phyloP scores from a whole-genome alignment of 2,797 vertebrate genomes.

The Poeciliopsis turneri region DNA sequence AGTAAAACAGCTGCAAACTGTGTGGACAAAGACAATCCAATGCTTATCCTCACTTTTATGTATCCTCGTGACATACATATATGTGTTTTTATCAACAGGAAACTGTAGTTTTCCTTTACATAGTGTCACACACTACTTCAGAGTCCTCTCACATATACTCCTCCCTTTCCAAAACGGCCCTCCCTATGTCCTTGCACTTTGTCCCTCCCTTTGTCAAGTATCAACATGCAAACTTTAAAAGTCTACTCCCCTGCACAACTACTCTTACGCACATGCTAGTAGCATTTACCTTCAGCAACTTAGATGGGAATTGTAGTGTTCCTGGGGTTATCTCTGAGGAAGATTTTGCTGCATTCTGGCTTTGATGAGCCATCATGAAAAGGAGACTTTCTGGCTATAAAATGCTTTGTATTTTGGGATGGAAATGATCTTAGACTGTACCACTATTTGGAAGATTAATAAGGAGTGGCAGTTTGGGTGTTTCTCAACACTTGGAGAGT shows the following conservation, averaged over 20 bases:
- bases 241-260: slow-evolving; percentile 60
- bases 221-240: slow-evolving; percentile 73
- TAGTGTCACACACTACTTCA: slow-evolving; percentile 21
- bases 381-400: neutral
- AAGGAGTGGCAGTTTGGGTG: slow-evolving; percentile 56
- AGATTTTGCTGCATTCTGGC: slow-evolving; percentile 22
- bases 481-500: slow-evolving; percentile 53
- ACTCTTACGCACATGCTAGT: slow-evolving; percentile 44
- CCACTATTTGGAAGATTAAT: slow-evolving; percentile 34
- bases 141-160: slow-evolving; percentile 21
- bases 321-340: slow-evolving; percentile 18
- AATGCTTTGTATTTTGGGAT: slow-evolving; percentile 25
- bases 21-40: neutral
- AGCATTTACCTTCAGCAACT: slow-evolving; percentile 26
- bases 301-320: slow-evolving; percentile 9
- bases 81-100: slow-evolving; percentile 55
- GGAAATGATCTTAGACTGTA: slow-evolving; percentile 23
- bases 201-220: slow-evolving; percentile 79
- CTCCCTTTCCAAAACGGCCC: slow-evolving; percentile 37
- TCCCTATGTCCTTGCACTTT: slow-evolving; percentile 39
- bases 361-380: slow-evolving; percentile 18
- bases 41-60: slow-evolving; percentile 1
- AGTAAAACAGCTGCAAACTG: neutral
- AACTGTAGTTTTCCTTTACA: slow-evolving; percentile 55
- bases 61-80: neutral